These are phyloP conservation scores for Rhea americana DNA, from an alignment of 2,113 vertebrate genomes.

Conservation along the genomic window DNA sequence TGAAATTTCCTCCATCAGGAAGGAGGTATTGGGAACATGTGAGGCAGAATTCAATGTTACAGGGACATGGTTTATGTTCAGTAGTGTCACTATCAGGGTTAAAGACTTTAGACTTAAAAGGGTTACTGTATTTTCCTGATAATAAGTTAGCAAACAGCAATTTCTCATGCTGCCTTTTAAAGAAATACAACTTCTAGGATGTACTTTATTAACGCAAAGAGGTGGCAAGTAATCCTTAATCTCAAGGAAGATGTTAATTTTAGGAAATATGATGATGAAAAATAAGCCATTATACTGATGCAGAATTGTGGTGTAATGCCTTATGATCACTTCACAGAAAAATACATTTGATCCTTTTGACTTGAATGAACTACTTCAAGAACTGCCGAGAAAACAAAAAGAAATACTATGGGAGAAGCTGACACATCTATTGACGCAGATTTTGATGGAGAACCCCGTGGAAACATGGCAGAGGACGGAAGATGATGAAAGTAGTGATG, in stretches of 20 bases:
- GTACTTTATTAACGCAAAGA: neutral
- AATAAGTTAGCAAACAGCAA: neutral
- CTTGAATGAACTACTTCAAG: conserved; percentile 88
- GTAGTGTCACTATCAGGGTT: neutral
- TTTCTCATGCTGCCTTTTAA: neutral
- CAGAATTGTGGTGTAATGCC: neutral
- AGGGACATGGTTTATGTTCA: neutral
- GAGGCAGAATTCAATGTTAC: neutral
- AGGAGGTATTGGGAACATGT: neutral
- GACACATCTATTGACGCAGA: conserved; percentile 74
- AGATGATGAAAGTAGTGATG: conserved; percentile 40
- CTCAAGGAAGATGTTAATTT: neutral
- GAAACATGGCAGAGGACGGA: conserved; percentile 76
- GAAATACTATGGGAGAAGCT: conserved; percentile 84
- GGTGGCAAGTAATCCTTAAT: neutral
- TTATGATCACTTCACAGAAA: conserved; percentile 76
- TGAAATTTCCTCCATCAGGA: neutral
- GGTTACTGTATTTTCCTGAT: neutral
- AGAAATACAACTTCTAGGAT: neutral
- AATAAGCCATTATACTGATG: neutral
- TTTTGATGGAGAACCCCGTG: conserved; percentile 80
- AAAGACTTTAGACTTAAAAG: neutral
- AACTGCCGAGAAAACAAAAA: conserved; percentile 85
- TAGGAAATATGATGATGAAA: neutral
- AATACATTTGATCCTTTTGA: conserved; percentile 82